Evolutionary conservation across 2,113 vertebrate genomes (phyloP).

Genomic region (Oriolus oriolus): DNA sequence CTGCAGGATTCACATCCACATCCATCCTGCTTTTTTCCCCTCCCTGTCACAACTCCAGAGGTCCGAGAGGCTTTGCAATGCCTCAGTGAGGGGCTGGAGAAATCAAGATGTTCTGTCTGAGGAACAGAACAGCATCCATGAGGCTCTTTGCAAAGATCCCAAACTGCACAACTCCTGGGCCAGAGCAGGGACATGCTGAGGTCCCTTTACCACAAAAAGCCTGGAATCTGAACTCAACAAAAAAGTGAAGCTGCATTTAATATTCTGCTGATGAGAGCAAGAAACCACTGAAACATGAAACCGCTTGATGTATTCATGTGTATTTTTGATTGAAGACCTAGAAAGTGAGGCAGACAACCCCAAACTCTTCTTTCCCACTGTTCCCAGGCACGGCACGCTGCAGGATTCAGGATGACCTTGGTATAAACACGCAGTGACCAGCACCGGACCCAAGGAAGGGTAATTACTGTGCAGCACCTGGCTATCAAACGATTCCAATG

Average conservation of each 20-base stretch:
- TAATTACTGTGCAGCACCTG: constrained; percentile 15
- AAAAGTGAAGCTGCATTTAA: neutral
- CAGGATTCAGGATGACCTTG: neutral
- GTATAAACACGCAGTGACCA: neutral
- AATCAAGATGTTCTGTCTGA: neutral
- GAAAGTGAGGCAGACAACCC: neutral
- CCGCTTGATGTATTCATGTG: neutral
- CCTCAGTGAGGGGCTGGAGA: neutral
- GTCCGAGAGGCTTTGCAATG: neutral
- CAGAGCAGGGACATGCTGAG: neutral
- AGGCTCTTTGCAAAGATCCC: neutral
- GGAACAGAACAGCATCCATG: neutral
- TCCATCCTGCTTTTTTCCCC: neutral
- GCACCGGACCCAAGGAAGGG: neutral
- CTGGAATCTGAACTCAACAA: neutral
- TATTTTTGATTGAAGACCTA: neutral
- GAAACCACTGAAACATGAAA: neutral
- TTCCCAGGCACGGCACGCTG: neutral
- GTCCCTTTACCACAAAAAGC: neutral
- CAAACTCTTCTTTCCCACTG: neutral
- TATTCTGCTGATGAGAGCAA: neutral
- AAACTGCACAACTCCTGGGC: neutral
- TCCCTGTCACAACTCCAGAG: neutral
- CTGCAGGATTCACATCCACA: neutral
- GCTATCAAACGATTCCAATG: neutral